phyloP scores from a whole-genome alignment of 1,140 invertebrate species.

The Sarcophaga bullata region DNA sequence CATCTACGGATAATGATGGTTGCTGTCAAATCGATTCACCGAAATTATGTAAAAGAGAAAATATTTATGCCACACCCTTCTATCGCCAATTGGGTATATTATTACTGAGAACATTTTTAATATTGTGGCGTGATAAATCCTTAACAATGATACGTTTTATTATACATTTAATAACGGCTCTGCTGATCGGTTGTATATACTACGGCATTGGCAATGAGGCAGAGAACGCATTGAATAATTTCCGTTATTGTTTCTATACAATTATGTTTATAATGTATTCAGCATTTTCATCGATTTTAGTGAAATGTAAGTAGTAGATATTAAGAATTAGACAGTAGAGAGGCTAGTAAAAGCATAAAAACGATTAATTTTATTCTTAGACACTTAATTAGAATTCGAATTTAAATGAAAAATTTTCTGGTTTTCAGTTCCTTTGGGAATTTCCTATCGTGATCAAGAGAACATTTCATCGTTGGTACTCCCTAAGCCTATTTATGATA shows the following conservation, averaged over 20 bases:
- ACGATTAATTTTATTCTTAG: too few relatives aligned
- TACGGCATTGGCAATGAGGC: constrained; percentile 84
- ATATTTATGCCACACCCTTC: constrained; percentile 72
- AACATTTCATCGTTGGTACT: constrained; percentile 95
- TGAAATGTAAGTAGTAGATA: constrained; percentile 79
- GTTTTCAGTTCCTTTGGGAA: constrained; percentile 82
- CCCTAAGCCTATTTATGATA: constrained; percentile 87
- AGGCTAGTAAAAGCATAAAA: too few relatives aligned
- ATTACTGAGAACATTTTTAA: constrained; percentile 72
- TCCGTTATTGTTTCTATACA: constrained; percentile 82
- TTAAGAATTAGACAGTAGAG: background rate
- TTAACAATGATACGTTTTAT: constrained; percentile 79
- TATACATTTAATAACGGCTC: constrained; percentile 80
- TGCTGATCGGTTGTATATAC: constrained; percentile 83
- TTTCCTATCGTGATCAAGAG: constrained; percentile 83
- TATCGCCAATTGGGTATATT: constrained; percentile 74
- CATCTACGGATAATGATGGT: constrained; percentile 40
- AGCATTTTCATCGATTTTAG: constrained; percentile 85
- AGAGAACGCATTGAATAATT: constrained; percentile 77
- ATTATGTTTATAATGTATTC: constrained; percentile 89
- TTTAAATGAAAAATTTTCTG: too few relatives aligned
- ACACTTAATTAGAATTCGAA: too few relatives aligned
- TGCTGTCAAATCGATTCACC: constrained; percentile 55
- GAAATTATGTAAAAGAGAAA: constrained; percentile 58
- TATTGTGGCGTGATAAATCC: constrained; percentile 67